Evolutionary conservation across 2,797 vertebrate species (phyloP).

Genomic region (Sternotherus odoratus): DNA sequence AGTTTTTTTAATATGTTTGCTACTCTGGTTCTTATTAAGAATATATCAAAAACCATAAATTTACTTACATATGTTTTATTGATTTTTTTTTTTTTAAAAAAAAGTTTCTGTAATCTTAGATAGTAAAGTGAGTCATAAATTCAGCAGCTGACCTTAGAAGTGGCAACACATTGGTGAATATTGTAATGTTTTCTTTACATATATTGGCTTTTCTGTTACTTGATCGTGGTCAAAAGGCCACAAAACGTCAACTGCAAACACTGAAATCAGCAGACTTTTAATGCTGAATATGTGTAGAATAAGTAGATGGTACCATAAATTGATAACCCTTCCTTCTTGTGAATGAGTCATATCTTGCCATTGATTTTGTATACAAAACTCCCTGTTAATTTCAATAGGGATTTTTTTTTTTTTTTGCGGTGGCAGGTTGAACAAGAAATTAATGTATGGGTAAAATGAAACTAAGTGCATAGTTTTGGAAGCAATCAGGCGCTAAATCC

Average conservation of each 20-base stretch:
- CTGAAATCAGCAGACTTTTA: not conserved
- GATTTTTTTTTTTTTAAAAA: not conserved
- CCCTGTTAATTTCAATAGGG: not conserved
- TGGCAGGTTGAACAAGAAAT: not conserved
- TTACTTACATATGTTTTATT: not conserved
- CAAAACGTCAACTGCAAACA: not conserved
- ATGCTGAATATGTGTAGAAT: not conserved
- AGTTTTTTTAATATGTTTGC: fast-evolving
- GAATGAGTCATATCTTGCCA: not conserved
- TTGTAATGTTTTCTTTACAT: conserved; percentile 16
- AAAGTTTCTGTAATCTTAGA: not conserved
- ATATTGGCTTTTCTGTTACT: conserved; percentile 11
- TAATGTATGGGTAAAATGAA: not conserved
- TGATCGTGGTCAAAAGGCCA: not conserved
- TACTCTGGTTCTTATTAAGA: not conserved
- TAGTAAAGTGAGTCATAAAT: not conserved
- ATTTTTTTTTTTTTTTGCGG: not conserved
- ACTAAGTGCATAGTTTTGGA: not conserved
- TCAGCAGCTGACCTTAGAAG: not conserved
- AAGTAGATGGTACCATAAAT: not conserved
- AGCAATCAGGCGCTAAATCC: not conserved
- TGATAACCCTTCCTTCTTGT: not conserved
- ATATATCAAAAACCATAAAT: not conserved
- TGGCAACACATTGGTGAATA: conserved; percentile 20
- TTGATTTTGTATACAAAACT: not conserved